These are phyloP conservation scores for Vespertilio murinus DNA, from an alignment of 2,797 vertebrate genomes.

Conservation along the genomic window DNA sequence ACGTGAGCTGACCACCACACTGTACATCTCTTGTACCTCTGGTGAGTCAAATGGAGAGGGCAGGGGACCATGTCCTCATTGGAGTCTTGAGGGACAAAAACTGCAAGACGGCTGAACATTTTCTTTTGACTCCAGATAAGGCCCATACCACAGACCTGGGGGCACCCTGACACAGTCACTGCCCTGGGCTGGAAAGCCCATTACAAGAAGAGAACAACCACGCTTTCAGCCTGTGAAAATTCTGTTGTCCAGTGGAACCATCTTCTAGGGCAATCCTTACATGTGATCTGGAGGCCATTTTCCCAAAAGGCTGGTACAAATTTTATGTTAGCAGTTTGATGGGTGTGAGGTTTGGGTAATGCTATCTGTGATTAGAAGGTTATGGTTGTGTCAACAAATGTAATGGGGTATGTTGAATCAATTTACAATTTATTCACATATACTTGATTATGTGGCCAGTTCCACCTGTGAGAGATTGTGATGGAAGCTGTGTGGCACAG, in stretches of 20 bases:
- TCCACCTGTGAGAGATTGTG: neutral
- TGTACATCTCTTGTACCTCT: neutral
- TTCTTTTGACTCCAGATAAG: neutral
- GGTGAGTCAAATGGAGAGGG: neutral
- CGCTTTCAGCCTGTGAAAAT: neutral
- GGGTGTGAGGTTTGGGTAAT: neutral
- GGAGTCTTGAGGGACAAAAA: neutral
- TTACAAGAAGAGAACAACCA: neutral
- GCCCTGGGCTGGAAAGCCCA: neutral
- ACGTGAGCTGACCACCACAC: neutral
- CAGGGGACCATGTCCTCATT: neutral
- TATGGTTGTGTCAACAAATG: neutral
- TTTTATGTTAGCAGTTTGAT: neutral
- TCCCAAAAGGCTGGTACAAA: neutral
- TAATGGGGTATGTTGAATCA: neutral
- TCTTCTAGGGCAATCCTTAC: neutral
- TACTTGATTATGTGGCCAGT: neutral
- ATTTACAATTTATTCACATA: neutral
- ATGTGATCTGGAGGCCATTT: neutral
- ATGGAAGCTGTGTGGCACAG: neutral
- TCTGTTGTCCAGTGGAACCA: neutral
- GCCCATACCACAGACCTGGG: neutral
- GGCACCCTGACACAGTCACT: neutral
- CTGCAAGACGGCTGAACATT: neutral
- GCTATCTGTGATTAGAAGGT: neutral